Percentiles rank a stretch among this genome's conserved stretches.
Evolutionary conservation across 1,140 invertebrate species (phyloP).

Genomic region (Lethrus apterus): DNA sequence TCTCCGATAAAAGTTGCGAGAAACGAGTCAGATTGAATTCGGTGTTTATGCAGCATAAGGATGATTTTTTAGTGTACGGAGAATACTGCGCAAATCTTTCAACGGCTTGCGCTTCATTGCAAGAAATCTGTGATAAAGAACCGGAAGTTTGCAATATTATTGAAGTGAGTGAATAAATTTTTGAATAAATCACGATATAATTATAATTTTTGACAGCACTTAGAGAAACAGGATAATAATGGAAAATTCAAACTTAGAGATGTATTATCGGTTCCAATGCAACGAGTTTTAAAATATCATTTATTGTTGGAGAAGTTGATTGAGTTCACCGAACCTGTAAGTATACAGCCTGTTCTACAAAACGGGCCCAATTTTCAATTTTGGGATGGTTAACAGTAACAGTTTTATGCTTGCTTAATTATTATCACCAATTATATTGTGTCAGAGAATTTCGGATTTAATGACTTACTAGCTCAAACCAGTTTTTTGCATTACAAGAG

Average conservation of each 20-base stretch:
- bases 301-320: constrained; percentile 86
- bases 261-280: constrained; percentile 95
- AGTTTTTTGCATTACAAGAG: too few relatives aligned
- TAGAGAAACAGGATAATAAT: constrained; percentile 88
- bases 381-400: too few relatives aligned
- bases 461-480: too few relatives aligned
- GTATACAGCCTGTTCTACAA: too few relatives aligned
- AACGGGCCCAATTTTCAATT: too few relatives aligned
- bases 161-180: constrained; percentile 37
- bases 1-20: constrained; percentile 47
- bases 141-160: constrained; percentile 29
- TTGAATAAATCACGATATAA: constrained; percentile 16
- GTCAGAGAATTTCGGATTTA: too few relatives aligned
- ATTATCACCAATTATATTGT: too few relatives aligned
- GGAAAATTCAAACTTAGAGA: constrained; percentile 91
- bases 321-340: constrained; percentile 77
- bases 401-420: too few relatives aligned
- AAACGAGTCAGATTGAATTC: constrained; percentile 50
- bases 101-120: constrained; percentile 66
- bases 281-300: constrained; percentile 95
- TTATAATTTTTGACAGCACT: constrained; percentile 51
- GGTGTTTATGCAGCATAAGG: constrained; percentile 84
- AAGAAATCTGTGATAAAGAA: constrained; percentile 59
- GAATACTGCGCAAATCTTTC: constrained; percentile 93
- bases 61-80: constrained; percentile 88